Base-by-base conservation (phyloP, 2,113 vertebrate species). In the Apodemus sylvaticus region DNA sequence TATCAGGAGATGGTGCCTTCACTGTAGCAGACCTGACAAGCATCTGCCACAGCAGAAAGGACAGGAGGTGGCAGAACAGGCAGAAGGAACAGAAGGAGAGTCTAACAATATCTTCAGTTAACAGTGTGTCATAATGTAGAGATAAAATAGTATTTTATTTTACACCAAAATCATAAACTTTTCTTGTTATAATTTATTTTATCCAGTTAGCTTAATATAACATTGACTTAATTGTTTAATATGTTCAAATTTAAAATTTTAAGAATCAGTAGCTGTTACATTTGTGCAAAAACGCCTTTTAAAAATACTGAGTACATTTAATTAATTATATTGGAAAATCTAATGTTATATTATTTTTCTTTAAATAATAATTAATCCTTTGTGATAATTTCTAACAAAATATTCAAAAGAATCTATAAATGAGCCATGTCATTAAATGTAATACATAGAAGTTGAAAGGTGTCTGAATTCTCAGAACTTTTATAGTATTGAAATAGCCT, bases 381-480 rank as follows among this genome's bases (percentile, higher is more conserved):
- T 55, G 60, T 64, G 14, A 22, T 87, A 94, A 51, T 3, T 71
- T 66, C 5, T 55, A 51, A 70, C 83, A 86, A 93, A 55, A 70
- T 13, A 0, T 0, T 2, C 17, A 74, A 92, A 86, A 34, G 1
- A 1, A 36, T 90, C 14, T 77, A 62, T 82, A 81, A 92, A 2
- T 68, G 5, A 62, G 92, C 16, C 48, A 0, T 94, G 85, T 97
- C 53, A 89, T 31, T 36, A 55, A 29, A 58, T 55, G 58, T 16
- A 73, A n/a, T 92, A 95, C 97, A 97, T 98, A 68, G 89, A 29
- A 31, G 0, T 19, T 96, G 89, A 97, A 97, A 97, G 60, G 19
- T 88, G 58, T 90, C 16, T 31, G 7, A 7, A 79, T 53, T 90
- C n/a, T 36, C 76, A 82, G 29, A 95, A 97, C 83, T 87, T 92